phyloP scores from a whole-genome alignment of 2,797 vertebrate species.

The Enteromius mattozi region DNA sequence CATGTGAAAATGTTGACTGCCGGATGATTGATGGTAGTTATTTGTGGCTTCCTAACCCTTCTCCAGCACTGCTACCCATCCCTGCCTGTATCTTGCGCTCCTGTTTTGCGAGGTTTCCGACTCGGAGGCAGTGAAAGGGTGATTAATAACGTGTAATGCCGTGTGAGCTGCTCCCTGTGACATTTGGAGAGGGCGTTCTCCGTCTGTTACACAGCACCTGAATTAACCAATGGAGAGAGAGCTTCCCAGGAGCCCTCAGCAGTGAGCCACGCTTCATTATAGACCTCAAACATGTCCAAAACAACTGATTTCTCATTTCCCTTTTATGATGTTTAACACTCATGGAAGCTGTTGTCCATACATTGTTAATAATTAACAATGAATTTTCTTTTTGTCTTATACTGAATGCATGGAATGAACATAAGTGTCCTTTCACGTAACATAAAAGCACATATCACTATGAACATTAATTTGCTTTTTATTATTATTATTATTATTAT shows the following conservation, averaged over 20 bases:
- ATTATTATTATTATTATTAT: not conserved
- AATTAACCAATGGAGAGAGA: slow-evolving; percentile 8
- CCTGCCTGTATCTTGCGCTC: slow-evolving; percentile 13
- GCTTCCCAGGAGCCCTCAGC: slow-evolving; percentile 1
- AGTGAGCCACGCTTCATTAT: not conserved
- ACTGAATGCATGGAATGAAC: not conserved
- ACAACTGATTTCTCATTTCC: not conserved
- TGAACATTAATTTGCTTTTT: not conserved
- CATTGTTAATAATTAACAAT: not conserved
- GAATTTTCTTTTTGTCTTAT: not conserved
- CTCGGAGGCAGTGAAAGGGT: slow-evolving; percentile 68
- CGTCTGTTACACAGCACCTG: not conserved
- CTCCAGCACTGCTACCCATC: slow-evolving; percentile 52
- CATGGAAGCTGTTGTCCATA: not conserved
- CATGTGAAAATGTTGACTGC: slow-evolving; percentile 86
- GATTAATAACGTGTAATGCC: slow-evolving; percentile 80
- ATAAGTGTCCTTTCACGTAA: not conserved
- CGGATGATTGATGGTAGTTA: slow-evolving; percentile 88
- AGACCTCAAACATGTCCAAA: not conserved
- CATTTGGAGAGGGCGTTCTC: slow-evolving; percentile 56
- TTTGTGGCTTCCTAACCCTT: slow-evolving; percentile 81
- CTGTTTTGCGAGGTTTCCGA: slow-evolving; percentile 40
- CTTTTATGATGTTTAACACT: not conserved
- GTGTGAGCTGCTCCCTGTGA: slow-evolving; percentile 71
- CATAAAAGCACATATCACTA: not conserved